Conservation (phyloP, 2,888 invertebrate genomes). For the Chloromyia formosa region DNA sequence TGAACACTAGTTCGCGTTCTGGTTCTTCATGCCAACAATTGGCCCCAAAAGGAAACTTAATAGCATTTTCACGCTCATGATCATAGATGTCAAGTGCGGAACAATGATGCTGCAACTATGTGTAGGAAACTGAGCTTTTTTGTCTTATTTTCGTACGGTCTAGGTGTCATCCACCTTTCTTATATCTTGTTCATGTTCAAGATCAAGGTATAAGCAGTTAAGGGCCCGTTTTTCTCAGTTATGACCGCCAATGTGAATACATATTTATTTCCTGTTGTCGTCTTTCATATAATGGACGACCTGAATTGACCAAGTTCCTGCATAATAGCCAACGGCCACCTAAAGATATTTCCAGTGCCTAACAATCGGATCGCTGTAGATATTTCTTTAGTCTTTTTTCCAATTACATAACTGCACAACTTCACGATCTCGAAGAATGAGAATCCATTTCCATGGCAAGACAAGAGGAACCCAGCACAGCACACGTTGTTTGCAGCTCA, state of each 20-base stretch:
- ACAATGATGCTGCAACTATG: neutral
- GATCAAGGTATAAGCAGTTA: neutral
- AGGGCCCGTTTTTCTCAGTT: neutral
- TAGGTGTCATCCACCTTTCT: slow-evolving; percentile 26
- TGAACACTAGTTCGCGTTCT: neutral
- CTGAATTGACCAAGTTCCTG: slow-evolving; percentile 24
- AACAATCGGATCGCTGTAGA: neutral
- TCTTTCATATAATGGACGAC: slow-evolving; percentile 8
- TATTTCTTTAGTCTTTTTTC: neutral
- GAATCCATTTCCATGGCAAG: slow-evolving; percentile 1
- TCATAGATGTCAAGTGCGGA: slow-evolving; percentile 26
- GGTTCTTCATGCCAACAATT: neutral
- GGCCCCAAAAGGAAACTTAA: slow-evolving; percentile 18
- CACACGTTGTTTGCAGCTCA: neutral
- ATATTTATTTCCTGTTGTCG: slow-evolving; percentile 23
- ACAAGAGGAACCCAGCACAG: too few species aligned
- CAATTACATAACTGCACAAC: slow-evolving; percentile 18
- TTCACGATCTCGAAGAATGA: neutral
- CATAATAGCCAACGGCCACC: slow-evolving; percentile 26
- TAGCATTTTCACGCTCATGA: slow-evolving; percentile 28
- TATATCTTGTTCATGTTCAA: slow-evolving; percentile 11
- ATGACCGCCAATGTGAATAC: too few species aligned
- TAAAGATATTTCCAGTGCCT: neutral
- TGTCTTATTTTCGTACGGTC: neutral
- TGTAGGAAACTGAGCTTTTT: neutral